Evolutionary conservation across 2,888 invertebrate genomes (phyloP), one percentile per base, ranked within the genome.

Genomic region (Hirtodrosophila trivittata): DNA sequence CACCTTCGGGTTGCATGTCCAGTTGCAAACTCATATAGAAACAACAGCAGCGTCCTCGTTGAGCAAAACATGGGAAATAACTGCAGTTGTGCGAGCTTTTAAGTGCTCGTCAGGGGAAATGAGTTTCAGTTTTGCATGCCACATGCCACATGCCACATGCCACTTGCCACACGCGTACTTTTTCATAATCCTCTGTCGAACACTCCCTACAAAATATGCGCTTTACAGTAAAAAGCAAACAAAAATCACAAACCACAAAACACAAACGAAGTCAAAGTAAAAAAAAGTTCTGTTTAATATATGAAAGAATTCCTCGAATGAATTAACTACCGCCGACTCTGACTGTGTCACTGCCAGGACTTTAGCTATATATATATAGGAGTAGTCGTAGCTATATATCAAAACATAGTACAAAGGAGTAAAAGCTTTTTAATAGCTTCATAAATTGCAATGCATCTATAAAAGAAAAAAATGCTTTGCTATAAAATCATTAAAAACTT

Each of bases 1-100:
- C 59, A 51, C 16, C 16, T 3, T 28, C n/a, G n/a, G 26, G 45
- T 72, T 72, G 70, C 73, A 70, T 72, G 70, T 62, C 69, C 55
- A 41, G 30, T 49, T 28, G 12, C 25, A 33, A 9, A 12, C 30
- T 32, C 7, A 26, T 47, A 30, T 25, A 32, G 43, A 37, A 46
- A 38, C n/a, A 38, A 28, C 14, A 30, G 21, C 5, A 7, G 9
- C 41, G 30, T 49, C 8, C 59, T 49, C 32, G 39, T 35, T 39
- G 58, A 50, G 54, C 57, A 62, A 73, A 78, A 74, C 80, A 83
- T 63, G 81, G 67, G 38, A 74, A 80, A 86, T 86, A 83, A 83
- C 80, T 80, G 80, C 80, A 86, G 70, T 67, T 65, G 64, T 43
- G 80, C 80, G 74, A 58, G 70, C 80, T 77, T 78, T 78, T 64